Evolutionary conservation across 2,888 invertebrate species (phyloP), one percentile per base, ranked within the genome.

Genomic region (Sicus ferrugineus): DNA sequence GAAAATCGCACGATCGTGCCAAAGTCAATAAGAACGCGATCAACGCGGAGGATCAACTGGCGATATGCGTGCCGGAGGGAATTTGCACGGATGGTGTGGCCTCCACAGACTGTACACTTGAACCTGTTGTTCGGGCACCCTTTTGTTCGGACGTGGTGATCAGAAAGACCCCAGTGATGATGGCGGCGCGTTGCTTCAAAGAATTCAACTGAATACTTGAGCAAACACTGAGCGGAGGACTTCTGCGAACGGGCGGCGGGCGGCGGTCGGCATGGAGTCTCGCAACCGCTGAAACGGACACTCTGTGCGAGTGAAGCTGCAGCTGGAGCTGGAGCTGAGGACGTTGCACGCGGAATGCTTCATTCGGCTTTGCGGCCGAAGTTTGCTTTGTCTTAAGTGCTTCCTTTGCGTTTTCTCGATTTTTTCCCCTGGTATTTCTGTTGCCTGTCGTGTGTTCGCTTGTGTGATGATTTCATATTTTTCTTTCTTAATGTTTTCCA

Each of bases 1-100:
- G 58, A 52, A 67, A 56, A 67, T 67, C 26, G 58, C 67, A 58
- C n/a, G 72, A 73, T 71, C 69, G 70, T 73, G 70, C 69, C 69
- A 69, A 73, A 73, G 70, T 68, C 73, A 70, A 73, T 62, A 73
- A 68, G 56, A 73, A 70, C 58, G 46, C 58, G 56, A 46, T 56
- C 56, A 31, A 21, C 4, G 4, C 4, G 50, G 30, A 26, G 64
- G 16, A 19, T 21, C 64, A 64, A 11, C 3, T 6, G 6, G 64
- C 52, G 34, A n/a, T 2, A 23, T 16, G 42, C 23, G 34, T 19
- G 46, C 0, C 42, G 34, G 3, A 23, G 9, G 42, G 26, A 14
- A 23, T n/a, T n/a, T 16, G 26, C 21, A 34, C 3, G 42, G 26
- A 9, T 26, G 23, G 63, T 9, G 19, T 28, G 21, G 63, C 26